Evolutionary conservation across 2,113 vertebrate species (phyloP).

Genomic region (Ornithorhynchus anatinus): DNA sequence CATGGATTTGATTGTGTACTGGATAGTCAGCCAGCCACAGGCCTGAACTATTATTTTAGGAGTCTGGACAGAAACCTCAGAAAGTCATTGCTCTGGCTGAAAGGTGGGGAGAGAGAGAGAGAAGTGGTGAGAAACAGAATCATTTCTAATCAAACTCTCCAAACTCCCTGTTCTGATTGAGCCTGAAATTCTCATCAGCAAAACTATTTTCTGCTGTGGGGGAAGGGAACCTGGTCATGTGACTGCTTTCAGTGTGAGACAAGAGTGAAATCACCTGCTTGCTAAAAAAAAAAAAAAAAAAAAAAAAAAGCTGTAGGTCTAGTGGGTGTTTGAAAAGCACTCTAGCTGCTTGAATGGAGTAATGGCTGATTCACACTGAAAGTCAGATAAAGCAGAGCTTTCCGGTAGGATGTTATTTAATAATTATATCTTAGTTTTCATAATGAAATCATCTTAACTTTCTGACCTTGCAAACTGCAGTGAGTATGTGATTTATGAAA

Average conservation of each 20-base stretch:
- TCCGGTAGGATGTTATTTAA: background rate
- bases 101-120: background rate
- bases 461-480: too few relatives aligned
- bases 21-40: slow-evolving; percentile 36
- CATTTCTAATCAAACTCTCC: background rate
- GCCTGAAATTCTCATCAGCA: background rate
- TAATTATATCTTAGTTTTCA: background rate
- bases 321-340: too few relatives aligned
- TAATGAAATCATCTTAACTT: background rate
- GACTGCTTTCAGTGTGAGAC: too few relatives aligned
- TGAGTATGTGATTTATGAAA: background rate
- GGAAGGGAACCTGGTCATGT: too few relatives aligned
- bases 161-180: background rate
- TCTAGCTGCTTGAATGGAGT: too few relatives aligned
- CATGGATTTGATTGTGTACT: slow-evolving; percentile 53
- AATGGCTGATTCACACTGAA: background rate
- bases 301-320: too few relatives aligned
- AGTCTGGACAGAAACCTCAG: slow-evolving; percentile 8
- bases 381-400: background rate
- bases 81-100: background rate
- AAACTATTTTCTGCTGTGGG: too few relatives aligned
- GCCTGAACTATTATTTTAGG: slow-evolving; percentile 47
- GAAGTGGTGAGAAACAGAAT: background rate
- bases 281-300: too few relatives aligned
- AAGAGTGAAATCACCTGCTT: too few relatives aligned